Evolutionary conservation across 2,888 invertebrate genomes (phyloP).

Genomic region (Tineola bisselliella): DNA sequence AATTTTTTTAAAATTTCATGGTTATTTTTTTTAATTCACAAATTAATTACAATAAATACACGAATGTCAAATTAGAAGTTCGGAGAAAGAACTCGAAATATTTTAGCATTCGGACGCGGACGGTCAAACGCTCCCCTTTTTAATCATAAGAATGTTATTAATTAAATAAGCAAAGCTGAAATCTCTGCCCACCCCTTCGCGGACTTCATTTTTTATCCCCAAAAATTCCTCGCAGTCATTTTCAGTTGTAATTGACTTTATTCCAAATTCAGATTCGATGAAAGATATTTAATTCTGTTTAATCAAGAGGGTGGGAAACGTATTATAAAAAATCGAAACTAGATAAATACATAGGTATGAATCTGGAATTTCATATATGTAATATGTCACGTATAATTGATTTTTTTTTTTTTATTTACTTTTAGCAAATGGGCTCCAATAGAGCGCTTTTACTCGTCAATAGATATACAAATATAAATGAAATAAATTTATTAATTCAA

Average conservation of each 20-base stretch:
- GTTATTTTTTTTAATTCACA: too few species aligned
- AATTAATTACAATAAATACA: slow-evolving; percentile 13
- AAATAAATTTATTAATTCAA: too few species aligned
- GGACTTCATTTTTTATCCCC: slow-evolving; percentile 36
- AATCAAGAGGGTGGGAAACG: neutral
- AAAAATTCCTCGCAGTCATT: slow-evolving; percentile 1
- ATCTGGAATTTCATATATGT: too few species aligned
- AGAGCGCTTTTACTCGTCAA: too few species aligned
- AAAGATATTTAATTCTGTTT: neutral
- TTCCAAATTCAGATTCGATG: neutral
- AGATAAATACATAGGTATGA: too few species aligned
- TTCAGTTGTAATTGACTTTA: slow-evolving; percentile 13
- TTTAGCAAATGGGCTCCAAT: too few species aligned
- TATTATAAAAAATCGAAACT: too few species aligned
- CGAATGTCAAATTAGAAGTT: neutral
- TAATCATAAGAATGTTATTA: slow-evolving; percentile 64
- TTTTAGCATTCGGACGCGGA: slow-evolving; percentile 32
- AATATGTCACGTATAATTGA: too few species aligned
- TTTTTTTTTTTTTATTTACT: too few species aligned
- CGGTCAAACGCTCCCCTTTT: slow-evolving; percentile 28
- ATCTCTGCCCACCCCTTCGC: slow-evolving; percentile 51
- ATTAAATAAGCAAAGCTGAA: slow-evolving; percentile 62
- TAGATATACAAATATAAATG: too few species aligned
- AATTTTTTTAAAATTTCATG: too few species aligned
- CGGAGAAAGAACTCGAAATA: slow-evolving; percentile 41